A percentile compares a stretch with the other conserved stretches of the same genome.
Conservation (phyloP, 2,113 vertebrate species). For the Lepisosteus osseus region DNA sequence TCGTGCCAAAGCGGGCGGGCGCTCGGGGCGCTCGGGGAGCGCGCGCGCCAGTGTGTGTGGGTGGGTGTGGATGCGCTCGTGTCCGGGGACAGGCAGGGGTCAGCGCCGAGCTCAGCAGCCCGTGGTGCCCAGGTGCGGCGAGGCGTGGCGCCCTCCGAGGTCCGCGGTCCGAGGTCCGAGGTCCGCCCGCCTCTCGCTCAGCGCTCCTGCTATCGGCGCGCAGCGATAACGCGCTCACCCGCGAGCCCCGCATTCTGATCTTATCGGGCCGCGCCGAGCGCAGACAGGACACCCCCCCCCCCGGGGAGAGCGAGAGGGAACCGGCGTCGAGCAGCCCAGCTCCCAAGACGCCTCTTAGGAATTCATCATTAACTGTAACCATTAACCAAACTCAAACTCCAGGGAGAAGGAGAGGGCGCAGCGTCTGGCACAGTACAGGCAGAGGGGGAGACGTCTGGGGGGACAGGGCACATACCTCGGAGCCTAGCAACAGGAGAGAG, state of each 20-base stretch:
- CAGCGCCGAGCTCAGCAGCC: background rate
- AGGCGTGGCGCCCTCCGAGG: slow-evolving; percentile 3
- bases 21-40: slow-evolving; percentile 6
- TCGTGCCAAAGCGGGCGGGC: too few species aligned
- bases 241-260: background rate
- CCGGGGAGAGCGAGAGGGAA: too few species aligned
- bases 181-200: slow-evolving; percentile 25
- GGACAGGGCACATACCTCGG: too few species aligned
- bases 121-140: background rate
- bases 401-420: too few species aligned
- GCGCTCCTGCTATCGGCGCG: slow-evolving; percentile 27
- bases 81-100: slow-evolving; percentile 13
- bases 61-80: slow-evolving; percentile 4
- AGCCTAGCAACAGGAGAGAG: too few species aligned
- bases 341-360: too few species aligned
- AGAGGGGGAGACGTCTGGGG: too few species aligned
- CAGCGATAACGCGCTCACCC: slow-evolving; percentile 26
- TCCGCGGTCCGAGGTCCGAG: slow-evolving; percentile 16
- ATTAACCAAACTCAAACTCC: too few species aligned
- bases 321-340: too few species aligned
- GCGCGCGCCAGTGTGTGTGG: slow-evolving; percentile 3
- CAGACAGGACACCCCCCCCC: too few species aligned
- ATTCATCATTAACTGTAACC: too few species aligned
- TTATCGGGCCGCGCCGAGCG: background rate
- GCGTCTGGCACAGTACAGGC: too few species aligned